Evolutionary conservation across 2,113 vertebrate genomes (phyloP).

Genomic region (Myxocyprinus asiaticus): DNA sequence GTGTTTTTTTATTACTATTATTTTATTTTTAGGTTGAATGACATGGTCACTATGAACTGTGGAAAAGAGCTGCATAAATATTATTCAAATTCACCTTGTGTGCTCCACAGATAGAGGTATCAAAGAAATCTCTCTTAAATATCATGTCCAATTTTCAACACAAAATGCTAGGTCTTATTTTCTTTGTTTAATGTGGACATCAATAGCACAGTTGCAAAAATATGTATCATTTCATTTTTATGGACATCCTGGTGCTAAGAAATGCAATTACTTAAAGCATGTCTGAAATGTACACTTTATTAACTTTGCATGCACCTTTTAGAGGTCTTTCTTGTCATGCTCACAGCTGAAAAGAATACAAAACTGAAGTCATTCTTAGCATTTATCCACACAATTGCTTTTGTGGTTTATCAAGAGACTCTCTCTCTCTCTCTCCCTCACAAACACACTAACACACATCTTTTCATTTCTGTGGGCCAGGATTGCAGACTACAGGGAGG

Average conservation of each 20-base stretch:
- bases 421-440: not conserved
- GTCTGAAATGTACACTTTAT: not conserved
- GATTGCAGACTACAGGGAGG: slow-evolving; percentile 10
- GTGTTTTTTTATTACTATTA: no score
- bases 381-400: slow-evolving; percentile 26
- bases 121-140: not conserved
- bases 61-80: no score
- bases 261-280: slow-evolving; percentile 5
- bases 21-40: no score
- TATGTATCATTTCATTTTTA: not conserved
- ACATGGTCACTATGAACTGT: no score
- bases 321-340: not conserved
- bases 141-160: not conserved
- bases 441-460: not conserved
- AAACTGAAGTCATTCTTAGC: slow-evolving; percentile 8
- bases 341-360: slow-evolving; percentile 12
- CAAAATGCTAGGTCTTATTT: not conserved
- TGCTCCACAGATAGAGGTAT: not conserved
- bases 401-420: slow-evolving; percentile 15
- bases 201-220: not conserved
- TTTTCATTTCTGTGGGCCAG: slow-evolving; percentile 25
- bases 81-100: no score
- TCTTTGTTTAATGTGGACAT: not conserved
- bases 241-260: not conserved
- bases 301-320: not conserved